Base-by-base conservation (phyloP, 1,140 invertebrate genomes). In the Drosophila melanica region DNA sequence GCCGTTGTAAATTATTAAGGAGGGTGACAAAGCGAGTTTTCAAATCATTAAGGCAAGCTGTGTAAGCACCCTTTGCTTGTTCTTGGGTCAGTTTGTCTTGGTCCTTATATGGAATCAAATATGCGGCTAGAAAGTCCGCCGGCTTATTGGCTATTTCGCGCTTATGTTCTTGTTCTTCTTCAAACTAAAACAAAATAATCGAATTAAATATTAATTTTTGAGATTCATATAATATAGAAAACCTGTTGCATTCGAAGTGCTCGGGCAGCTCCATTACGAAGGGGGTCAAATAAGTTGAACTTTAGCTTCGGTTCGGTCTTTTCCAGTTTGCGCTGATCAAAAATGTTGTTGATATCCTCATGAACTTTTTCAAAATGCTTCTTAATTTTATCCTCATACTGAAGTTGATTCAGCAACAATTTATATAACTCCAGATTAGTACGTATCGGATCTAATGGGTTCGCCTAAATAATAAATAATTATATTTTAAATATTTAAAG, bases 381-480 rank as follows among this genome's bases (percentile, higher is more conserved):
- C 27, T 37, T 70, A 8, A 92, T 82, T 12, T 79, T 72, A 50
- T 94, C 93, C 80, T 95, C 94, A 2, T 92, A 91, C 14, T 92
- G 80, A 4, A 95, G 71, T 66, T 93, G 93, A 12, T 91, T 82
- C 45, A 94, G 82, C 0, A 94, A 63, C 20, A 94, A 81, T 11
- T 92, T 87, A 65, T 93, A 94, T 9, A 95, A 93, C 94, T 94
- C 93, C 92, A 93, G 93, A 93, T 92, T 95, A 94, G 92, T 96
- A 90, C 81, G 93, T 1, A 92, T 92, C n/a, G 91, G 90, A 12
- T 92, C 92, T 1, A 92, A 70, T 92, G 96, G 95, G 94, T 97
- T 90, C 3, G 94, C 93, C 92, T 94, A 62, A 20, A 71, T 11
- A 71, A 2, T 35, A 47, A 2, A 23, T 23, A 23, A 23, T 55